These are phyloP conservation scores for Rhimphoctona megacephalus DNA, from an alignment of 2,888 invertebrate genomes.

Conservation along the genomic window DNA sequence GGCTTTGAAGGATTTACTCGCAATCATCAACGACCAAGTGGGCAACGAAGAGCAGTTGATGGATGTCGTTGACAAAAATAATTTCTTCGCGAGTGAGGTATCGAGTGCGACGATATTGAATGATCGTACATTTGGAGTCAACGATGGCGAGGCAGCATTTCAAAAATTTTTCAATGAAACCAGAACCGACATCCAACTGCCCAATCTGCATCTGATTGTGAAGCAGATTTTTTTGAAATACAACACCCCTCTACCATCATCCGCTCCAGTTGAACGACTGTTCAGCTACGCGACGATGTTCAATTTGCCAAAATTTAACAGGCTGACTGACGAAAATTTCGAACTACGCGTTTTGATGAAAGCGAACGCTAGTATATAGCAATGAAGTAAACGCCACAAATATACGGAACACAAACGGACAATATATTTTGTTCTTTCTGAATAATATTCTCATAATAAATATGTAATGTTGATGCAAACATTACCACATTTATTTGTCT, in stretches of 20 bases:
- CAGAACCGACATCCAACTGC: neutral
- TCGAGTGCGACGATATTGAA: too few relatives aligned
- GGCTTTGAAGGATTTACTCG: too few relatives aligned
- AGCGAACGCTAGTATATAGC: neutral
- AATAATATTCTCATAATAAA: too few relatives aligned
- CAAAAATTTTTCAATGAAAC: too few relatives aligned
- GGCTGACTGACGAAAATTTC: neutral
- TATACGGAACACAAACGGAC: too few relatives aligned
- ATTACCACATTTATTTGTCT: too few relatives aligned
- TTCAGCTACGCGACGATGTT: too few relatives aligned
- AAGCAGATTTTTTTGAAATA: neutral
- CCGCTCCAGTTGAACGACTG: slow-evolving; percentile 1
- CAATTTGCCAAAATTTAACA: too few relatives aligned
- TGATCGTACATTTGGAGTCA: slow-evolving; percentile 6
- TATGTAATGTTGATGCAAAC: too few relatives aligned
- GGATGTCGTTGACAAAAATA: neutral
- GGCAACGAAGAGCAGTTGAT: neutral
- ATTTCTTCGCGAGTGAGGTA: too few relatives aligned
- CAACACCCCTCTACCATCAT: slow-evolving; percentile 1
- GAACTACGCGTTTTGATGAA: neutral
- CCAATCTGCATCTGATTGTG: neutral
- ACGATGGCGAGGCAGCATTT: neutral
- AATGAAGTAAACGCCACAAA: neutral
- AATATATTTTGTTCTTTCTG: too few relatives aligned
- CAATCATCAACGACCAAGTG: too few relatives aligned